Evolutionary conservation across 2,888 invertebrate genomes (phyloP), one percentile per base, ranked within the genome.

Genomic region (Morpho helenor): DNA sequence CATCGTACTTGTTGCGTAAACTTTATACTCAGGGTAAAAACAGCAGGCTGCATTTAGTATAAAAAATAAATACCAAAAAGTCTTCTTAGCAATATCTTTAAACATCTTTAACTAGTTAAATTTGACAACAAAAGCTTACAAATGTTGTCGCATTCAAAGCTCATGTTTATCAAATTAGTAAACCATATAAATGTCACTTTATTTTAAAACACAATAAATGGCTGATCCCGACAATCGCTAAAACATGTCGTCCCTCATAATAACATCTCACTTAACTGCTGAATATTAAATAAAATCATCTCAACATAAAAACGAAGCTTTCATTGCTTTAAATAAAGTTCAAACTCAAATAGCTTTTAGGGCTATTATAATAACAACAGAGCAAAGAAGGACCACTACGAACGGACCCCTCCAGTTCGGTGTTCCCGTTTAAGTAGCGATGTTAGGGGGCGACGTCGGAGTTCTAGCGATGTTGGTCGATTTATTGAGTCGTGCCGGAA

Each of bases 401-500:
- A 71, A 68, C 59, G 73, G 87, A 73, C 42, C 81, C 59, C 51
- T 73, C 66, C 59, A 71, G 63, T 60, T 66, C 69, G 61, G 62
- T 66, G 61, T 61, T 57, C 52, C 59, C 66, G 66, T 71, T 69
- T 63, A 68, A 70, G 60, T 49, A 55, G 56, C 54, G 58, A 63
- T 65, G 66, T 61, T 60, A 23, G 56, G 59, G 59, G 57, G 62
- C 57, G 64, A 62, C 58, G 65, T 60, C 56, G 63, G 61, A 64
- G 74, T 59, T 78, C 84, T 63, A 60, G 59, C 72, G 66, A 68
- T 65, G 67, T 50, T 84, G 87, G 88, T 75, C 87, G 82, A 77
- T 86, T 85, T 86, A 81, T 84, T 78, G 84, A 84, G 85, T 81
- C 78, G 82, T 80, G 80, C 80, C 80, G 79, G 83, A 82, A 88